Base-by-base conservation (phyloP, 2,113 vertebrate species). In the Cyanoramphus novaezelandiae region DNA sequence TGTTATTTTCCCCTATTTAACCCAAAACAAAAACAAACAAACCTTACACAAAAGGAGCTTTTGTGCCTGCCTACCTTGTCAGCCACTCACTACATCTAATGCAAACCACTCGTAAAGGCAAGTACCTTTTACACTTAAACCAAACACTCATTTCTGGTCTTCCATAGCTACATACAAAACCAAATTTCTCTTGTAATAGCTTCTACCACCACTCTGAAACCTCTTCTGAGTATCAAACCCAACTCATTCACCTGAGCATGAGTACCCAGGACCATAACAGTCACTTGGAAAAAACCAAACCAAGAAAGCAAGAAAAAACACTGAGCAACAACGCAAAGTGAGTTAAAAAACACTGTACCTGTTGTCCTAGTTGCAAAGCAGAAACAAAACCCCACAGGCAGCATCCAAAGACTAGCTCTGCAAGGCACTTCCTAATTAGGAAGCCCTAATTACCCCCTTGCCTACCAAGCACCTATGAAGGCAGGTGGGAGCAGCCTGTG, bases 321-420 rank as follows among this genome's bases (percentile, higher is more conserved):
- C 7, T 0, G 2, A 50, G 2, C 33, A 28, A 79, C 21, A 20
- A 46, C 4, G 19, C 14, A 50, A 14, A n/a, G 4, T 4, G 8
- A 60, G 33, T 3, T 3, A 74, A 70, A 2, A 2, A 78, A 4
- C 35, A 65, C 37, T 1, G 19, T 75, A 88, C 76, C 87, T 75
- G 12, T 6, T 28, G 2, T 3, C 7, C 11, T 12, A 1, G 0
- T 7, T 25, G 28, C 18, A 29, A 13, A 13, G 11, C 43, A 60
- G 65, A 65, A 70, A 4, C 64, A 49, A 44, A 68, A 49, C 17
- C 18, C 11, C 8, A 8, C 28, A 25, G 1, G 0, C 5, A 0
- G 3, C 10, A 86, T 10, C 20, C 35, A 39, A n/a, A 57, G 5
- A 3, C 29, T 3, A 9, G 2, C 4, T 62, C 62, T 76, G 13